A percentile compares a stretch with the other conserved stretches of the same genome.
phyloP scores from a whole-genome alignment of 2,113 vertebrate genomes.

The Mirounga angustirostris region DNA sequence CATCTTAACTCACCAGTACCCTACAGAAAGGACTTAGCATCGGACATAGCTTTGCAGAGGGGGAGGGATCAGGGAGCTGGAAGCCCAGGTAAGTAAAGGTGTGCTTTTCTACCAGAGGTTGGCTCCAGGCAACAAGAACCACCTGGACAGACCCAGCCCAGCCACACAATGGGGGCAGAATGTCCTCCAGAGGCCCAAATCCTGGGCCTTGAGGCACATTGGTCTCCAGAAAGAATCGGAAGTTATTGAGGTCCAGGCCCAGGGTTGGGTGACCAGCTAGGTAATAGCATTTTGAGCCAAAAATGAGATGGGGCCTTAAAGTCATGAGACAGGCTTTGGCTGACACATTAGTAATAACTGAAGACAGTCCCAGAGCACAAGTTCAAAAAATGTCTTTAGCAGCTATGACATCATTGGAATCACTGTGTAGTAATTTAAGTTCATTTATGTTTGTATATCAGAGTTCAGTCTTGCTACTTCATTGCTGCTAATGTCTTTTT shows the following conservation, averaged over 20 bases:
- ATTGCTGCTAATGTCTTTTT: background rate
- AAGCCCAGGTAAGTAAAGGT: background rate
- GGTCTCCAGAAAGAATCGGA: constrained; percentile 3
- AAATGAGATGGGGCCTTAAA: background rate
- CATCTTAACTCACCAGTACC: background rate
- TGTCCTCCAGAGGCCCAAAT: background rate
- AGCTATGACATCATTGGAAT: background rate
- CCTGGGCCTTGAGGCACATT: background rate
- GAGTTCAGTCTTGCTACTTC: background rate
- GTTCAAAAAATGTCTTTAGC: background rate
- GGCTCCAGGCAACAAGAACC: background rate
- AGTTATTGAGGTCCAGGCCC: background rate
- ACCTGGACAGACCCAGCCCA: background rate
- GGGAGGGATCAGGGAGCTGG: background rate
- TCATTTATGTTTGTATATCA: background rate
- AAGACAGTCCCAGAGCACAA: background rate
- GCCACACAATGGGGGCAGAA: background rate
- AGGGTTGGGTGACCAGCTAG: background rate
- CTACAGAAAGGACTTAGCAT: background rate
- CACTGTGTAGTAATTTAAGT: background rate
- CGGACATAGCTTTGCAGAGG: background rate
- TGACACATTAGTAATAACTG: background rate
- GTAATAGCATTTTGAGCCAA: background rate
- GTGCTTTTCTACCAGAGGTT: background rate
- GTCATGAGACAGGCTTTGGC: background rate